Evolutionary conservation across 92 coral and sea anemone species (phyloP).

Genomic region (Porites evermanni): DNA sequence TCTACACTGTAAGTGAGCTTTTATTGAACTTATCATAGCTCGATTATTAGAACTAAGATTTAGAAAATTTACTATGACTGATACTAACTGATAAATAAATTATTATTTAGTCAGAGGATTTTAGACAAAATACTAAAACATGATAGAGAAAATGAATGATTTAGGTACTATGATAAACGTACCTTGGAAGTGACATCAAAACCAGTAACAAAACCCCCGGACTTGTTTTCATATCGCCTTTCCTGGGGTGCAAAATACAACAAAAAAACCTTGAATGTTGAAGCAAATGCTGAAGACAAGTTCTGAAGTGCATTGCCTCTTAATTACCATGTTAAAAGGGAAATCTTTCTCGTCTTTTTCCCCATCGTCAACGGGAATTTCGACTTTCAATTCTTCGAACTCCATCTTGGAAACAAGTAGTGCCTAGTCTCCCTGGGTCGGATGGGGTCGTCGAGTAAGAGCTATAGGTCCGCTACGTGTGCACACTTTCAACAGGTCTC

Average conservation of each 20-base stretch:
- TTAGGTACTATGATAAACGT: neutral
- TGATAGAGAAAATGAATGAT: too few species aligned
- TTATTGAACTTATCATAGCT: too few species aligned
- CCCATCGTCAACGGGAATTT: constrained; percentile 84
- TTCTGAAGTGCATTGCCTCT: neutral
- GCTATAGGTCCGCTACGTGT: neutral
- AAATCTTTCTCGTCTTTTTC: constrained; percentile 70
- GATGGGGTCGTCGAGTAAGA: neutral
- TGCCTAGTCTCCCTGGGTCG: constrained; percentile 28
- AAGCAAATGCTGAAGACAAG: neutral
- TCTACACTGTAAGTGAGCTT: too few species aligned
- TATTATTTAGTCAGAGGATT: too few species aligned
- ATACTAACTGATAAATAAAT: too few species aligned
- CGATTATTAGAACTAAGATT: too few species aligned
- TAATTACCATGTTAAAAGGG: constrained; percentile 73
- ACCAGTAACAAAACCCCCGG: constrained; percentile 93
- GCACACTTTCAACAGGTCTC: too few species aligned
- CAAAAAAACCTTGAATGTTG: neutral
- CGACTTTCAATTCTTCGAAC: constrained; percentile 98
- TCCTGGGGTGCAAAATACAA: constrained; percentile 60
- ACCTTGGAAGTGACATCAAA: constrained; percentile 98
- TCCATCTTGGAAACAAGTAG: constrained; percentile 88
- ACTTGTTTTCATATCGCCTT: constrained; percentile 89
- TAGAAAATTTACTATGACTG: too few species aligned
- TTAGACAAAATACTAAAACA: too few species aligned